Evolutionary conservation across 2,113 vertebrate species (phyloP).

Genomic region (Cephalopterus ornatus): DNA sequence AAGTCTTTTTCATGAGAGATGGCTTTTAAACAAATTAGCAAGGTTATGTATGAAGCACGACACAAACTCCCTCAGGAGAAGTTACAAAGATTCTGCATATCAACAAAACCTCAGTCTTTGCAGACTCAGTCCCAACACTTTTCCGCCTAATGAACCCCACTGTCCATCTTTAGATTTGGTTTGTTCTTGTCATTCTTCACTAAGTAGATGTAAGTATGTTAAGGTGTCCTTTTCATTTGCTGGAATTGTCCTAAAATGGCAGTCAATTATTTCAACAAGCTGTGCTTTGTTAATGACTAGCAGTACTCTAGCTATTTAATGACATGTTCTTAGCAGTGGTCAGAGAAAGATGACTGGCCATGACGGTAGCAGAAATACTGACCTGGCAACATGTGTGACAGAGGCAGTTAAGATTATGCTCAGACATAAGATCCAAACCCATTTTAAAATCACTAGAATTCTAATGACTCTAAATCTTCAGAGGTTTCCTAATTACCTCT

Average conservation of each 20-base stretch:
- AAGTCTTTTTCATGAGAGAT: neutral
- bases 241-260: slow-evolving; percentile 79
- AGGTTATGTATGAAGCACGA: slow-evolving; percentile 71
- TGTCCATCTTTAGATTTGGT: slow-evolving; percentile 72
- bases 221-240: slow-evolving; percentile 79
- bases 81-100: slow-evolving; percentile 65
- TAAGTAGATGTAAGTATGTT: slow-evolving; percentile 76
- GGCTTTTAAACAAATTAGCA: slow-evolving; percentile 55
- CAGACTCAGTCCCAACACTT: slow-evolving; percentile 18
- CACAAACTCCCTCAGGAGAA: slow-evolving; percentile 36
- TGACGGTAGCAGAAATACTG: neutral
- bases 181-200: slow-evolving; percentile 81
- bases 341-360: neutral
- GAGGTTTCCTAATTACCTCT: neutral
- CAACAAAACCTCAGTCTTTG: slow-evolving; percentile 61
- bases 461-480: neutral
- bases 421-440: neutral
- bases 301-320: neutral
- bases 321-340: neutral
- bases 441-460: neutral
- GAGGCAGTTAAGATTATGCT: neutral
- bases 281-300: neutral
- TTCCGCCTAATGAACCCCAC: slow-evolving; percentile 62
- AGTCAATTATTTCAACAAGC: slow-evolving; percentile 68
- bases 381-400: neutral